These are phyloP conservation scores for Sitta europaea DNA, from an alignment of 2,113 vertebrate genomes.

Conservation along the genomic window DNA sequence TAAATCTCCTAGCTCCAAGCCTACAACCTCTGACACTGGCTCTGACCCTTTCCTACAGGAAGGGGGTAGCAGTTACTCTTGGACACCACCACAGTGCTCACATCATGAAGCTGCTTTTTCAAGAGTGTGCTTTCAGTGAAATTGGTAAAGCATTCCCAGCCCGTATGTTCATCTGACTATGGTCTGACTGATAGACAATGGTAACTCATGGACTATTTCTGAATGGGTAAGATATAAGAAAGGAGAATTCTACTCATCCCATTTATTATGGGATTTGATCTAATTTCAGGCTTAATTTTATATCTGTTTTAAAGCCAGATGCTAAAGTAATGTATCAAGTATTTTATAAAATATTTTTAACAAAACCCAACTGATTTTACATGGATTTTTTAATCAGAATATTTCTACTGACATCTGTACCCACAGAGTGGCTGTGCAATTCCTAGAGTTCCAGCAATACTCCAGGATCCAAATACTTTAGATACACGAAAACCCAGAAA, in stretches of 20 bases:
- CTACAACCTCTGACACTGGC: rapidly evolving
- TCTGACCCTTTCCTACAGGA: not conserved
- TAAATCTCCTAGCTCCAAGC: not conserved
- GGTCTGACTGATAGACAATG: not conserved
- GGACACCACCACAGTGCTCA: not conserved
- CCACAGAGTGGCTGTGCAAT: not conserved
- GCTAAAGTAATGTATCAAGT: not conserved
- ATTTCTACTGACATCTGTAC: not conserved
- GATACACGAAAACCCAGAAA: not conserved
- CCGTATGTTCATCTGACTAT: not conserved
- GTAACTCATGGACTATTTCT: not conserved
- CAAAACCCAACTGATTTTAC: not conserved
- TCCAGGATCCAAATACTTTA: not conserved
- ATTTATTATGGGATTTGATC: not conserved
- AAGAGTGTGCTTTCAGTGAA: not conserved
- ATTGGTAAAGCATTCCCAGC: not conserved
- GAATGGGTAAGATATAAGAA: not conserved
- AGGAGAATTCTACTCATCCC: not conserved
- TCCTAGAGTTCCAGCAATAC: not conserved
- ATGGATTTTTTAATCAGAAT: not conserved
- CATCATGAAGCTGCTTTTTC: not conserved
- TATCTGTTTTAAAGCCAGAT: not conserved
- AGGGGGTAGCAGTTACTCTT: not conserved
- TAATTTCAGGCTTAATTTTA: not conserved
- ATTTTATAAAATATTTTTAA: not conserved